Evolutionary conservation across 2,113 vertebrate species (phyloP), one percentile per base, ranked within the genome.

Genomic region (Oryzias curvinotus): DNA sequence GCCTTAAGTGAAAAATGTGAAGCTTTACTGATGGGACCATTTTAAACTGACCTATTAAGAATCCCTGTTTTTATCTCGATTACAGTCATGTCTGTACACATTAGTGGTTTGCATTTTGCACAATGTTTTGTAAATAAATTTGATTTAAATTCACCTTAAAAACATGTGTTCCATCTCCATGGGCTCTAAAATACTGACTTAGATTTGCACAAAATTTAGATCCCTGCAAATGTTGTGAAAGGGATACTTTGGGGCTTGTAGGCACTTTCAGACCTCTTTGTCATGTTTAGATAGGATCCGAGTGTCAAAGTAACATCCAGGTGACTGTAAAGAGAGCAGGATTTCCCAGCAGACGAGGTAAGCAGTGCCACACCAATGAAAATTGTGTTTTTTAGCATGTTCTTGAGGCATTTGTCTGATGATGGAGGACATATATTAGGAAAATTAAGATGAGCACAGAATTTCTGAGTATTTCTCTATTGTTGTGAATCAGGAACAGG

Each of bases 71-170:
- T 15, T 28, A 28, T 28, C 26, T 54, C 26, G 55, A 26, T n/a
- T 25, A 47, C 44, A 53, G 10, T 57, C 64, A 75, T 59, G 4
- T 62, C n/a, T 71, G 12, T 66, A 51, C 77, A 62, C 49, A 66
- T 67, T 14, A 43, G 44, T 65, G 46, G 66, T 81, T 77, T 52
- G 63, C 62, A 53, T 71, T 87, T 81, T 89, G 82, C 85, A 87
- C 78, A 80, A 70, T 75, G 36, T 72, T 76, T 78, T 81, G 57
- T 81, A 59, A 86, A 85, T 81, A 86, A 89, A 87, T 47, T 1
- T 65, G 45, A 76, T 84, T 83, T 78, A 52, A 48, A 84, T 68
- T 74, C 46, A 69, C 66, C 17, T 47, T 5, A 43, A 19, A 14
- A 16, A 19, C 3, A 21, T 19, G 10, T 52, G 44, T 46, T 18